A percentile compares a stretch with the other conserved stretches of the same genome.
Evolutionary conservation across 2,888 invertebrate species (phyloP).

Genomic region (Pseudococcus viburni): DNA sequence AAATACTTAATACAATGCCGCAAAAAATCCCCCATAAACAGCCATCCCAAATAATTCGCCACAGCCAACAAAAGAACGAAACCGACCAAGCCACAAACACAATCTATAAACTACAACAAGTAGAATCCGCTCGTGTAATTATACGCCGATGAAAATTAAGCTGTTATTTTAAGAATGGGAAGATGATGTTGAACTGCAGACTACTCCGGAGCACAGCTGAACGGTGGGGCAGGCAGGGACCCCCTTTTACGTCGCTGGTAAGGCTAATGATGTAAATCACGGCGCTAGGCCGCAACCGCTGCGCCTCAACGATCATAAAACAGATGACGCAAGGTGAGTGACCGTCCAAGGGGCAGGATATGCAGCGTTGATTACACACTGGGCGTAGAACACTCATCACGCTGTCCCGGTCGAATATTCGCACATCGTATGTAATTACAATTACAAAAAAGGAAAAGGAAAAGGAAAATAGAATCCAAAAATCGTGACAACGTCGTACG

Average conservation of each 20-base stretch:
- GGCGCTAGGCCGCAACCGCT: background rate
- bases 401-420: background rate
- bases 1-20: too few species aligned
- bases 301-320: conserved; percentile 26
- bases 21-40: too few species aligned
- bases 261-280: conserved; percentile 57
- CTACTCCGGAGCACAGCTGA: background rate
- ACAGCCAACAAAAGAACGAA: too few species aligned
- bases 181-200: background rate
- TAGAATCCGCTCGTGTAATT: background rate
- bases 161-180: conserved; percentile 52
- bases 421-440: background rate
- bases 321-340: conserved; percentile 50
- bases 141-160: background rate
- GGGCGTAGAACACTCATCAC: background rate
- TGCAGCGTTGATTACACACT: conserved; percentile 22
- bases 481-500: background rate
- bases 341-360: conserved; percentile 7
- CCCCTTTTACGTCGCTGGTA: background rate
- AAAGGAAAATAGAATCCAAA: background rate
- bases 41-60: too few species aligned
- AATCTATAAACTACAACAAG: background rate
- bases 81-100: too few species aligned
- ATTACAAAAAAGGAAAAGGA: background rate
- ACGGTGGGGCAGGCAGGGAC: background rate